Evolutionary conservation across 1,140 invertebrate species (phyloP).

Genomic region (Scaptomyza montana): DNA sequence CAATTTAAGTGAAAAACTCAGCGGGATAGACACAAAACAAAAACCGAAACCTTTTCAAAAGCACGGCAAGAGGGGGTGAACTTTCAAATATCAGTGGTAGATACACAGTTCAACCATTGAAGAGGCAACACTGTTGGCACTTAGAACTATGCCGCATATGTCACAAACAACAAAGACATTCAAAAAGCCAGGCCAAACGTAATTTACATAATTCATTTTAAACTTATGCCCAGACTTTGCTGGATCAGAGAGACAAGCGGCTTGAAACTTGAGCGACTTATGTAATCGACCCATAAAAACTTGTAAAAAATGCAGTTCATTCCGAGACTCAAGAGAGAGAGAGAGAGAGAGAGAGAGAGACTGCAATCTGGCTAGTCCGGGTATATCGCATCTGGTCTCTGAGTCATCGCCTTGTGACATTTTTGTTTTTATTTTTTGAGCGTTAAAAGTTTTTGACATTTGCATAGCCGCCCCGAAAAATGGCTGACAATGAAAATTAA

Average conservation of each 20-base stretch:
- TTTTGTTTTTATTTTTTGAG: slow-evolving; percentile 26
- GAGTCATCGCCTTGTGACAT: slow-evolving; percentile 57
- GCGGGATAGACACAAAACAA: slow-evolving; percentile 6
- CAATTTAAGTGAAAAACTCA: slow-evolving; percentile 48
- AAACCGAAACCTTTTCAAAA: slow-evolving; percentile 3
- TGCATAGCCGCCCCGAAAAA: slow-evolving; percentile 52
- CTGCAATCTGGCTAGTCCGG: slow-evolving; percentile 27
- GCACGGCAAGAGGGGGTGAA: background rate
- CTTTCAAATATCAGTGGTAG: slow-evolving; percentile 44
- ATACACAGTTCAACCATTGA: background rate
- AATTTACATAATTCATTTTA: slow-evolving; percentile 59
- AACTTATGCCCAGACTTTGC: slow-evolving; percentile 20
- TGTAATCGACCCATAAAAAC: slow-evolving; percentile 47
- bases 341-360: slow-evolving; percentile 8
- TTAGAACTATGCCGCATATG: slow-evolving; percentile 48
- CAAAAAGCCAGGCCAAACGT: slow-evolving; percentile 11
- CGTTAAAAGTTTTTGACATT: slow-evolving; percentile 59
- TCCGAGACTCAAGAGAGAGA: background rate
- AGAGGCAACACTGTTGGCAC: slow-evolving; percentile 12
- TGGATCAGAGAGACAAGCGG: slow-evolving; percentile 8
- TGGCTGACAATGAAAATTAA: slow-evolving; percentile 60
- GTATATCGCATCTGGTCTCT: slow-evolving; percentile 40
- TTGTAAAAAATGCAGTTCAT: slow-evolving; percentile 40
- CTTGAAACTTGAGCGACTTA: slow-evolving; percentile 38
- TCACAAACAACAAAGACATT: slow-evolving; percentile 32